A percentile compares a stretch with the other conserved stretches of the same genome.
Evolutionary conservation across 2,888 invertebrate species (phyloP).

Genomic region (Drosophila nigricruria): DNA sequence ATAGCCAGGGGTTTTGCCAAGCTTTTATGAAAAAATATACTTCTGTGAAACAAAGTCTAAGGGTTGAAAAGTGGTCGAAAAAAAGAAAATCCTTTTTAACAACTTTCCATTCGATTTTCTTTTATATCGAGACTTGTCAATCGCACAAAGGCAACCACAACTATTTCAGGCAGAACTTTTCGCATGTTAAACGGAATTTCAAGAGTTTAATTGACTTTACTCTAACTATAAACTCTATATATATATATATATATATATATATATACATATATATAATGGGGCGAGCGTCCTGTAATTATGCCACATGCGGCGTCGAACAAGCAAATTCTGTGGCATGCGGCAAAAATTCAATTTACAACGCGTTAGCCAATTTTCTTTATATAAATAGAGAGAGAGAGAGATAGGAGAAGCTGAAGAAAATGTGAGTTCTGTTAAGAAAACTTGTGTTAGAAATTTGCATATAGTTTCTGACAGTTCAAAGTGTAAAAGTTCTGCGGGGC

Average conservation of each 20-base stretch:
- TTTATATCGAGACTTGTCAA: slow-evolving; percentile 26
- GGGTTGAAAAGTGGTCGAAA: too few species aligned
- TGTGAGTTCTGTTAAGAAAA: slow-evolving; percentile 59
- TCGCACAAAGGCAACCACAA: slow-evolving; percentile 22
- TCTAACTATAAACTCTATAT: slow-evolving; percentile 35
- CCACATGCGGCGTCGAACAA: slow-evolving; percentile 66
- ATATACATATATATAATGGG: too few species aligned
- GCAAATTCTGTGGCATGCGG: slow-evolving; percentile 40
- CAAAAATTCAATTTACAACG: slow-evolving; percentile 66
- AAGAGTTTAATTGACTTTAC: slow-evolving; percentile 69
- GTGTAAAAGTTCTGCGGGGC: slow-evolving; percentile 58
- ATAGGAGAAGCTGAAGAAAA: slow-evolving; percentile 45
- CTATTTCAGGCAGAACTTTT: slow-evolving; percentile 8
- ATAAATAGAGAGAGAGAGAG: too few species aligned
- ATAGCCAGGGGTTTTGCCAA: slow-evolving; percentile 49
- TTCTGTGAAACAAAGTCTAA: background rate
- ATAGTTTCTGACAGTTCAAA: slow-evolving; percentile 71
- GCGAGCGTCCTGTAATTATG: slow-evolving; percentile 64
- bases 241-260: too few species aligned
- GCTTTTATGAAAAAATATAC: slow-evolving; percentile 25
- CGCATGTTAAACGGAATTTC: slow-evolving; percentile 33
- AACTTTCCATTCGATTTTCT: slow-evolving; percentile 1
- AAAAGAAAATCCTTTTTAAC: background rate
- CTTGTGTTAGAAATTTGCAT: slow-evolving; percentile 68
- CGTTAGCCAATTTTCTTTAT: slow-evolving; percentile 30